A percentile compares a stretch with the other conserved stretches of the same genome.
Evolutionary conservation across 2,797 vertebrate genomes (phyloP).

Genomic region (Thalassophryne amazonica): DNA sequence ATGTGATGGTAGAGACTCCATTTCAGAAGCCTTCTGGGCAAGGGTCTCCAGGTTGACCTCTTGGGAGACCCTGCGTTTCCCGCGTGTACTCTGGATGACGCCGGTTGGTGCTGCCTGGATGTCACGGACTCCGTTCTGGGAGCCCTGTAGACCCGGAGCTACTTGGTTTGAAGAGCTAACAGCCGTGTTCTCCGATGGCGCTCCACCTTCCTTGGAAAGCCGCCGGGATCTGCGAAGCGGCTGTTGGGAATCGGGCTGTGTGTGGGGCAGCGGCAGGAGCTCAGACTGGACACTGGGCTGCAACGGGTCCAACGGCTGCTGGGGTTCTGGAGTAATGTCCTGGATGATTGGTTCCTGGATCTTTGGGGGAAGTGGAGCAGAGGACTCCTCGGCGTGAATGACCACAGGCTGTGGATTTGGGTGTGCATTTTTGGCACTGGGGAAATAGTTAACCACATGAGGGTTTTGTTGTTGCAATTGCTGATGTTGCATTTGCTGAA

Average conservation of each 20-base stretch:
- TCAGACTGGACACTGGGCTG: constrained; percentile 56
- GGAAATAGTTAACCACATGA: constrained; percentile 70
- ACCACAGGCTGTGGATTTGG: constrained; percentile 74
- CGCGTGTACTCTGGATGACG: constrained; percentile 91
- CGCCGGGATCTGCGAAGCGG: constrained; percentile 88
- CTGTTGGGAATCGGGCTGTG: constrained; percentile 69
- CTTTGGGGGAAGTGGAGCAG: constrained; percentile 39
- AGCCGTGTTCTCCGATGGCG: constrained; percentile 81
- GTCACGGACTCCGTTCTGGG: constrained; percentile 66
- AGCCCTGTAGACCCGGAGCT: constrained; percentile 24
- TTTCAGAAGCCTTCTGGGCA: constrained; percentile 93
- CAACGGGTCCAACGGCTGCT: constrained; percentile 47
- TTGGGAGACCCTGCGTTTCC: constrained; percentile 89
- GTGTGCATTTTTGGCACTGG: constrained; percentile 58
- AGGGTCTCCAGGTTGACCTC: constrained; percentile 95
- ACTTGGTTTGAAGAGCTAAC: constrained; percentile 54
- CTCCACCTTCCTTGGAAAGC: constrained; percentile 91
- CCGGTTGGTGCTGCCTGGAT: constrained; percentile 83
- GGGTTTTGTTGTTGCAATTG: constrained; percentile 77
- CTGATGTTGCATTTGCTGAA: constrained; percentile 84
- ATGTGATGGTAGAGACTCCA: constrained; percentile 85
- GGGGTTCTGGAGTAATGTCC: constrained; percentile 66
- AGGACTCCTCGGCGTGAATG: constrained; percentile 69
- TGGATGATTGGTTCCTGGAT: constrained; percentile 66
- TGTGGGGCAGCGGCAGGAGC: constrained; percentile 65